Evolutionary conservation across 2,113 vertebrate genomes (phyloP), one percentile per base, ranked within the genome.

Genomic region (Callocephalon fimbriatum): DNA sequence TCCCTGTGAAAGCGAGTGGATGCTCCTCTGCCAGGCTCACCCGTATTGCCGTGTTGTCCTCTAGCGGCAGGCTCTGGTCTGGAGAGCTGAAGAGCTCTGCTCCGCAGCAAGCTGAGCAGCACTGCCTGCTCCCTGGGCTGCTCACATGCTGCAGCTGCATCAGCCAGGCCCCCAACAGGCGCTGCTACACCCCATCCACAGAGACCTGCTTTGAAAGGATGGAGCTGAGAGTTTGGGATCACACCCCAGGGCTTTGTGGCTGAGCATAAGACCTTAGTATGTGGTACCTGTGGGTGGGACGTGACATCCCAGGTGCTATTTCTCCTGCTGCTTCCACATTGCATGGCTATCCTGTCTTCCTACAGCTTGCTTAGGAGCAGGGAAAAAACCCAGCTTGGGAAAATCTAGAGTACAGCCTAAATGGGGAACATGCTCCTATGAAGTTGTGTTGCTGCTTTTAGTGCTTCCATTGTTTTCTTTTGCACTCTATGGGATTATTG

Each of bases 11-110:
- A 0, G 5, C 1, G 3, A 22, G 67, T 0, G 58, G 54, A 27
- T 40, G 70, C 12, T 75, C 59, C 12, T 10, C 54, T n/a, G 8
- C 59, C 21, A 8, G 23, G 59, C 87, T 65, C 56, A 44, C 72
- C 8, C 2, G 32, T 5, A 85, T 90, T 32, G 42, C 23, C 9
- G 37, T 86, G 88, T 94, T 96, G 96, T 74, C 97, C 96, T 95
- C 96, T 95, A 96, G 96, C 4, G 94, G 96, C 86, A 18, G 68
- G 21, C 59, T 45, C 67, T 0, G 12, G 12, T 3, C 4, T 27
- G 79, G 5, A 72, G 38, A 37, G 72, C 15, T 5, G 70, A 20
- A 22, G 35, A 65, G 44, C 23, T 0, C 25, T 7, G 65, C 54
- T 73, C n/a, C 42, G 2, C 26, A 15, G 67, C n/a, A 6, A 21